Percentiles rank a stretch among this genome's conserved stretches.
Evolutionary conservation across 2,888 invertebrate species (phyloP).

Genomic region (Drosophila koepferae): DNA sequence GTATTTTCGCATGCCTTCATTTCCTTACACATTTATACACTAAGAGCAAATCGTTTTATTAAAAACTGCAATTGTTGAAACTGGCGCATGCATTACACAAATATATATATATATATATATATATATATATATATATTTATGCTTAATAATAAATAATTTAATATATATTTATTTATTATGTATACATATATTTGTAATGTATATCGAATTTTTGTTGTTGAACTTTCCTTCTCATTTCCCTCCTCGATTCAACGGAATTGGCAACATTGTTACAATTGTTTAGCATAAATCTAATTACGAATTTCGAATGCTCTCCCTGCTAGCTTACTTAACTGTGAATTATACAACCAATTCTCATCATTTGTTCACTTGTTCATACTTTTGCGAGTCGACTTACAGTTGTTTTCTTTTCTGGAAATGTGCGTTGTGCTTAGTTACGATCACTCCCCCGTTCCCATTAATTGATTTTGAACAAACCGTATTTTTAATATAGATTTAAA

Average conservation of each 20-base stretch:
- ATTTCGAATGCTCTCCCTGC: conserved; percentile 32
- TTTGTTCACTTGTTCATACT: conserved; percentile 25
- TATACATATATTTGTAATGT: conserved; percentile 40
- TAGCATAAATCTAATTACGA: conserved; percentile 39
- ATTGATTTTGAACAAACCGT: conserved; percentile 2
- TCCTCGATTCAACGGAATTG: conserved; percentile 63
- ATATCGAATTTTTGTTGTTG: conserved; percentile 44
- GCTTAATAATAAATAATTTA: conserved; percentile 64
- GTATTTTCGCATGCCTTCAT: conserved; percentile 48
- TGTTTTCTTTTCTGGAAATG: conserved; percentile 8
- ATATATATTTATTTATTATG: conserved; percentile 39
- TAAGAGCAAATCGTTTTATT: conserved; percentile 61
- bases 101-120: conserved; percentile 41
- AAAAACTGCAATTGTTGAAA: conserved; percentile 56
- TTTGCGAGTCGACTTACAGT: conserved; percentile 17
- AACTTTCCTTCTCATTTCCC: conserved; percentile 8
- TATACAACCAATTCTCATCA: conserved; percentile 72
- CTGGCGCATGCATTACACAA: conserved; percentile 55
- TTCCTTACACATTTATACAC: conserved; percentile 47
- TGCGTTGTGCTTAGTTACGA: conserved; percentile 11
- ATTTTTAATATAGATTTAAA: conserved; percentile 33
- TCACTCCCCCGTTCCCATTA: not conserved
- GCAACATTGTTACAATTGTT: conserved; percentile 67
- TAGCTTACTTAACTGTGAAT: conserved; percentile 56
- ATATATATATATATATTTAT: conserved; percentile 49